Evolutionary conservation across 2,113 vertebrate species (phyloP).

Genomic region (Phylloscopus whistleri): DNA sequence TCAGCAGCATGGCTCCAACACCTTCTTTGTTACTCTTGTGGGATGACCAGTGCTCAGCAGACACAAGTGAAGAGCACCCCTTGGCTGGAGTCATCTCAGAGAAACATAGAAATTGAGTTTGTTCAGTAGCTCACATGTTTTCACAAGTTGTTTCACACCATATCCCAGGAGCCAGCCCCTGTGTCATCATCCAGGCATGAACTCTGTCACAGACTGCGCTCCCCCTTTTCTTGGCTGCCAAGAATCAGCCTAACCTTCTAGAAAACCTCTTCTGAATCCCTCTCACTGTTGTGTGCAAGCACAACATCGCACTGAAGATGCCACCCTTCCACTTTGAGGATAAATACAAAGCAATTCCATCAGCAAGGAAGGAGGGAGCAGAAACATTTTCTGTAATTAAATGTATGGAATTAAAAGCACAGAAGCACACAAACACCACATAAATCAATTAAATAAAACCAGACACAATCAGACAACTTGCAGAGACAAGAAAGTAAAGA

Average conservation of each 20-base stretch:
- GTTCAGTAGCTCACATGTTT: not conserved
- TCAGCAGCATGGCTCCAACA: not conserved
- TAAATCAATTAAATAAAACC: not conserved
- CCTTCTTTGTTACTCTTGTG: not conserved
- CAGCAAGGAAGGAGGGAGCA: not conserved
- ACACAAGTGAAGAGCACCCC: not conserved
- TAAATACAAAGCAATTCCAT: not conserved
- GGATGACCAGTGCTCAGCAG: not conserved
- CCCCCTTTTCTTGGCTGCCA: not conserved
- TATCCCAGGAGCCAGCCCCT: not conserved
- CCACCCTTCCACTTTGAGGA: not conserved
- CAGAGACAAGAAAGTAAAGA: not conserved
- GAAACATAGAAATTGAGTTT: not conserved
- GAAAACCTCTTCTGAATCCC: not conserved
- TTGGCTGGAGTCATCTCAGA: not conserved
- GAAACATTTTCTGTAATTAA: not conserved
- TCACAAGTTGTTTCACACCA: not conserved
- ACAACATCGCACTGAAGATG: not conserved
- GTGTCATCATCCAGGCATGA: accelerated
- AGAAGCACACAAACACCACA: not conserved
- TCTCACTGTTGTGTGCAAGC: not conserved
- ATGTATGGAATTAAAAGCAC: not conserved
- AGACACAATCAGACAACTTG: not conserved
- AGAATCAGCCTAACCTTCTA: not conserved
- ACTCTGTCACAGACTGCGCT: not conserved